Evolutionary conservation across 1,140 invertebrate species (phyloP).

Genomic region (Drosophila simulans): DNA sequence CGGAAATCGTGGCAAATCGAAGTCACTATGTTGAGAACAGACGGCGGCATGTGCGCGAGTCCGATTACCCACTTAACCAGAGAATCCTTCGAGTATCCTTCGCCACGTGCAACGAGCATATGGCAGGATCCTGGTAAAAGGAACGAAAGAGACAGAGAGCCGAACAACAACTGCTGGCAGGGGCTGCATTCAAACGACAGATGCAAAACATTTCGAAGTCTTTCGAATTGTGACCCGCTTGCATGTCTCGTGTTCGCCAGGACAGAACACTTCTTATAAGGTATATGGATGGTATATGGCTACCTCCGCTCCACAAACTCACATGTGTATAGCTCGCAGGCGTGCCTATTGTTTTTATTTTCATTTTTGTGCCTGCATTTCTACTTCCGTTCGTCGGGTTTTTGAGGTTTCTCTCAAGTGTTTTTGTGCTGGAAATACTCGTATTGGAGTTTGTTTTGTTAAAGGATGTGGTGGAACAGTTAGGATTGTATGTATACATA

Average conservation of each 20-base stretch:
- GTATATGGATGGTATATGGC: not conserved
- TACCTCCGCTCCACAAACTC: slow-evolving; percentile 3
- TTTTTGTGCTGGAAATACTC: slow-evolving; percentile 21
- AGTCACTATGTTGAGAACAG: slow-evolving; percentile 25
- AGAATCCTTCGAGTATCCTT: slow-evolving; percentile 32
- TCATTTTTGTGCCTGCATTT: slow-evolving; percentile 45
- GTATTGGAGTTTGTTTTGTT: slow-evolving; percentile 40
- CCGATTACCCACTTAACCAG: slow-evolving; percentile 33
- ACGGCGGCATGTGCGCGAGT: slow-evolving; percentile 23
- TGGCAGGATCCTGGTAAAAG: slow-evolving; percentile 21
- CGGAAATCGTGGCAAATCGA: slow-evolving; percentile 54
- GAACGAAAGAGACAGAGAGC: slow-evolving; percentile 1
- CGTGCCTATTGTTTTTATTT: slow-evolving; percentile 48
- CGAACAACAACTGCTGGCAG: slow-evolving; percentile 25
- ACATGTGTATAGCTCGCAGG: slow-evolving; percentile 22
- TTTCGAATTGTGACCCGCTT: slow-evolving; percentile 26
- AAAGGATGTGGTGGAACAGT: slow-evolving; percentile 33
- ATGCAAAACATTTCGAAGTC: slow-evolving; percentile 46
- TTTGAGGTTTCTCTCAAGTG: slow-evolving; percentile 50
- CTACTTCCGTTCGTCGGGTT: slow-evolving; percentile 51
- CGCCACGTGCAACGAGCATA: slow-evolving; percentile 56
- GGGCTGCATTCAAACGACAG: slow-evolving; percentile 45
- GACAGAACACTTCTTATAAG: slow-evolving; percentile 25
- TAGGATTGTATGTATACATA: not conserved
- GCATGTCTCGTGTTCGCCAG: slow-evolving; percentile 34